Percentiles rank a stretch among this genome's conserved stretches.
These are phyloP conservation scores for Ceriagrion tenellum DNA, from an alignment of 2,888 invertebrate genomes.

Conservation along the genomic window DNA sequence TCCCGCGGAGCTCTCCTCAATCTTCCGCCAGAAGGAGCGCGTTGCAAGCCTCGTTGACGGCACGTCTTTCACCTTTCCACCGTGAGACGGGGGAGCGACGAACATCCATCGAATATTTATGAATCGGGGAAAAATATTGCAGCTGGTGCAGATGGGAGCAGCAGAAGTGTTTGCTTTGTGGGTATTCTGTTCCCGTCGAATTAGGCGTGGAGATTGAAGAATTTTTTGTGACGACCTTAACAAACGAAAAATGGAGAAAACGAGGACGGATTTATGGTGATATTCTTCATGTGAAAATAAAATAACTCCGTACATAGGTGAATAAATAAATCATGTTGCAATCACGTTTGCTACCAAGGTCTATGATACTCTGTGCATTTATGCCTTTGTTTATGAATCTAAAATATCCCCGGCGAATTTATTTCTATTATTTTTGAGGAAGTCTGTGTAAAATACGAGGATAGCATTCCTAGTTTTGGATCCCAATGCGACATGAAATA, in stretches of 20 bases:
- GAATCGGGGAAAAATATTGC: neutral
- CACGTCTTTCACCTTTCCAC: slow-evolving; percentile 15
- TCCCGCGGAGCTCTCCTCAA: neutral
- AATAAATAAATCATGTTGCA: too few relatives aligned
- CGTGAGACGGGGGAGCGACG: neutral
- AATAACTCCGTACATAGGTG: too few relatives aligned
- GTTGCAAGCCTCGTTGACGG: slow-evolving; percentile 24
- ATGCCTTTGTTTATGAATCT: too few relatives aligned
- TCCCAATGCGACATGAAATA: neutral
- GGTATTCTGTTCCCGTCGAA: neutral
- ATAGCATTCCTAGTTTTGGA: neutral
- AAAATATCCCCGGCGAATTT: too few relatives aligned
- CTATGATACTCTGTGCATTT: too few relatives aligned
- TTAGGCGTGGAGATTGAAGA: neutral
- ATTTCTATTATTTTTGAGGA: too few relatives aligned
- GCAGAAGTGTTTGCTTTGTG: neutral
- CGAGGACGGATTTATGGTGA: too few relatives aligned
- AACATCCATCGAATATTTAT: slow-evolving; percentile 22
- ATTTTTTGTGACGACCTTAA: neutral
- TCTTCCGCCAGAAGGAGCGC: neutral
- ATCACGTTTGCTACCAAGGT: too few relatives aligned
- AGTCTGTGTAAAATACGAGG: too few relatives aligned
- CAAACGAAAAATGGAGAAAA: neutral
- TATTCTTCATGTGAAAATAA: too few relatives aligned
- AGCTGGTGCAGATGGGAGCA: neutral